Conservation (phyloP, 1,140 invertebrate species). For the Drosophila obscura region DNA sequence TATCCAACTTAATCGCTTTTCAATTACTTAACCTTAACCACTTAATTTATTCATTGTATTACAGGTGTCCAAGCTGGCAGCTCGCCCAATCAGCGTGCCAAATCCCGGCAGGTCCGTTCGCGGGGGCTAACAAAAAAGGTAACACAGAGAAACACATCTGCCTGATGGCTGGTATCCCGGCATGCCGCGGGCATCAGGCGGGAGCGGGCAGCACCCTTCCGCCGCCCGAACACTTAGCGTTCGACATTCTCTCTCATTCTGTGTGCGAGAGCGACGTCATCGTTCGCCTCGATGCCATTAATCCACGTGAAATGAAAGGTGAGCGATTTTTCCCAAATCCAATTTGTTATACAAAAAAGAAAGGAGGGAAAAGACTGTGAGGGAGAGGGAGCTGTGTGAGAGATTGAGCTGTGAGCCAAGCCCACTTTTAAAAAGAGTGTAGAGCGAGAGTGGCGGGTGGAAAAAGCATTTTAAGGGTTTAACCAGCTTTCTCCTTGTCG, state of each 20-base stretch:
- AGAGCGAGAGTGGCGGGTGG: conserved; percentile 3
- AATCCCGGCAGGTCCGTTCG: conserved; percentile 57
- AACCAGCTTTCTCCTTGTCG: conserved; percentile 21
- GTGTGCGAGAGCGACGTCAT: conserved; percentile 29
- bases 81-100: conserved; percentile 52
- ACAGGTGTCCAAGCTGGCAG: conserved; percentile 78
- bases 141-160: conserved; percentile 3
- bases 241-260: conserved; percentile 54
- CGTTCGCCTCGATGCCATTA: conserved; percentile 70
- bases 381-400: conserved; percentile 16
- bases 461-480: conserved; percentile 54
- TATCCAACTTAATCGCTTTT: conserved; percentile 70
- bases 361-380: too few relatives aligned
- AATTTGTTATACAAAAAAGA: conserved; percentile 66
- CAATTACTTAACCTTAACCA: conserved; percentile 77
- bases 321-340: conserved; percentile 80
- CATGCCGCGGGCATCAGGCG: conserved; percentile 4
- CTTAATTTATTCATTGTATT: conserved; percentile 79
- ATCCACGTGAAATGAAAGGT: conserved; percentile 80
- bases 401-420: conserved; percentile 6
- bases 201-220: too few relatives aligned
- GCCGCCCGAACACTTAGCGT: conserved; percentile 24
- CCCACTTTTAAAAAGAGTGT: conserved; percentile 7
- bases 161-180: conserved; percentile 4
- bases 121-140: conserved; percentile 25